A percentile compares a stretch with the other conserved stretches of the same genome.
phyloP scores from a whole-genome alignment of 2,888 invertebrate species.

The Drosophila flavopinicola region DNA sequence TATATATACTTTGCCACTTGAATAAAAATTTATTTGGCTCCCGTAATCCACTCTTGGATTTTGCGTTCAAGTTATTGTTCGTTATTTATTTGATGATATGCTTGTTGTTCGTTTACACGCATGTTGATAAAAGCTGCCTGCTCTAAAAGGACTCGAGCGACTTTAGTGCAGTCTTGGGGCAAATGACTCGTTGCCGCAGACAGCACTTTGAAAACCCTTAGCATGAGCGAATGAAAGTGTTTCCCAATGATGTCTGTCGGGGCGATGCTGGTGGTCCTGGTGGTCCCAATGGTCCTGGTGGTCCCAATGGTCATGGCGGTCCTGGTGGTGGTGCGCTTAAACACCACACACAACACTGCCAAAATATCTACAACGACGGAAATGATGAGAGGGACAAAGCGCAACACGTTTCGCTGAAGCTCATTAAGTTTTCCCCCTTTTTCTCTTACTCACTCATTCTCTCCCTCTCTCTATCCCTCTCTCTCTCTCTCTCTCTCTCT shows the following conservation, averaged over 20 bases:
- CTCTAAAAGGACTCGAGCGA: constrained; percentile 39
- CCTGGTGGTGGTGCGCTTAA: constrained; percentile 13
- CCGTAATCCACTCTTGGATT: constrained; percentile 43
- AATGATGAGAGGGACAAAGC: constrained; percentile 35
- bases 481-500: background rate
- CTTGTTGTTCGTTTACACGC: constrained; percentile 45
- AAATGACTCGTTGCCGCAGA: constrained; percentile 25
- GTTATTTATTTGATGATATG: constrained; percentile 51
- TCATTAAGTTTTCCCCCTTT: constrained; percentile 46
- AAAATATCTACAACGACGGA: background rate
- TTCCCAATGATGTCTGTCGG: constrained; percentile 26
- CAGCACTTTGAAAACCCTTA: constrained; percentile 41
- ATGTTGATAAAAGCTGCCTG: constrained; percentile 47
- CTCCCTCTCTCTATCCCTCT: no score
- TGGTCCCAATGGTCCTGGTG: background rate
- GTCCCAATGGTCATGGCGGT: background rate
- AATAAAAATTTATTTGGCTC: constrained; percentile 29
- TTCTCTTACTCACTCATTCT: no score
- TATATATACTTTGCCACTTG: constrained; percentile 24
- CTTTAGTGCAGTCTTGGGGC: constrained; percentile 31
- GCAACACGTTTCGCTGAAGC: constrained; percentile 55
- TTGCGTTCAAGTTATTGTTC: constrained; percentile 41
- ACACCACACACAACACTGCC: constrained; percentile 7
- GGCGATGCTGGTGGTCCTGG: background rate
- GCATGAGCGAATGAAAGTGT: constrained; percentile 43